These are phyloP conservation scores for Cynocephalus volans DNA, from an alignment of 2,113 vertebrate species.

Conservation along the genomic window DNA sequence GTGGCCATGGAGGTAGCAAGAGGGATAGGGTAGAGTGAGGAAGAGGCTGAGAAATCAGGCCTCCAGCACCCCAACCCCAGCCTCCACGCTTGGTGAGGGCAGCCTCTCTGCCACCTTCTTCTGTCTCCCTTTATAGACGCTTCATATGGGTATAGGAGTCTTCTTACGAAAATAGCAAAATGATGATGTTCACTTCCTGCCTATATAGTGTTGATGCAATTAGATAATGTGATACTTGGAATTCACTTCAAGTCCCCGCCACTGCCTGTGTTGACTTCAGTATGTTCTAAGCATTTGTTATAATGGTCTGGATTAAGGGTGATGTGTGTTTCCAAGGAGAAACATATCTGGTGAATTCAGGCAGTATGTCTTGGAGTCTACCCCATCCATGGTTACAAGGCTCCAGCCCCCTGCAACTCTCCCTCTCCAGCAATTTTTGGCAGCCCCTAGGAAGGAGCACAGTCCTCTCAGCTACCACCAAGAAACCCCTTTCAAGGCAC, in stretches of 20 bases:
- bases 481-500: neutral
- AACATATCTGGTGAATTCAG: neutral
- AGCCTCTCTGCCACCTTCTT: neutral
- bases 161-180: neutral
- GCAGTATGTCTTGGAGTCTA: neutral
- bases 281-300: neutral
- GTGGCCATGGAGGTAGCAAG: too few species aligned
- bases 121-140: neutral
- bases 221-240: neutral
- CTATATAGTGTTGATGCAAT: neutral
- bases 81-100: accelerated
- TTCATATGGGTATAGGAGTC: neutral
- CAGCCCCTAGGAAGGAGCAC: neutral
- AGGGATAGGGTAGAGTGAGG: too few species aligned
- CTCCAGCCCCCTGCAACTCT: neutral
- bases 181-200: neutral
- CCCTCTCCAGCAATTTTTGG: neutral
- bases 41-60: too few species aligned
- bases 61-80: too few species aligned
- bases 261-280: neutral
- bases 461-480: neutral
- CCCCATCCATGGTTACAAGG: neutral
- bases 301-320: neutral
- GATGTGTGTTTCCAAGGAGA: neutral
- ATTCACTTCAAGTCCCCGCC: neutral